phyloP scores from a whole-genome alignment of 1,140 invertebrate genomes.

The Heliothis subflexa region DNA sequence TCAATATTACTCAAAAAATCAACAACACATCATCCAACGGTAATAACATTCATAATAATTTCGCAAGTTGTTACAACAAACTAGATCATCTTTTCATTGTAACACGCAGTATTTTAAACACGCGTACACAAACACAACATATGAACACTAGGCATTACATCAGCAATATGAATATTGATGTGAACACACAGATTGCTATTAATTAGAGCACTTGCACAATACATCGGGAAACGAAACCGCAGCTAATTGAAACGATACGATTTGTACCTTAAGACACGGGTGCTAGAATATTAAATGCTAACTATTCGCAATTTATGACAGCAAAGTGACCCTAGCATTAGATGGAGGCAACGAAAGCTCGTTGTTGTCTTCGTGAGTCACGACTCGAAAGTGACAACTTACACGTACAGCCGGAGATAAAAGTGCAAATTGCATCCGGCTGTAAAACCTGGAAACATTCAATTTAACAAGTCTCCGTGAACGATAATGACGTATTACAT shows the following conservation, averaged over 20 bases:
- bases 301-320: conserved; percentile 60
- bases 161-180: conserved; percentile 27
- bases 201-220: conserved; percentile 40
- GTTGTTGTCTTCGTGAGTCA: conserved; percentile 67
- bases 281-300: conserved; percentile 48
- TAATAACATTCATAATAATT: conserved; percentile 2
- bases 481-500: conserved; percentile 9
- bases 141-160: conserved; percentile 4
- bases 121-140: background rate
- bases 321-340: conserved; percentile 51
- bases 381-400: conserved; percentile 73
- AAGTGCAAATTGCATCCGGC: conserved; percentile 57
- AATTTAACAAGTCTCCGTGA: conserved; percentile 27
- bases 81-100: background rate
- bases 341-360: conserved; percentile 64
- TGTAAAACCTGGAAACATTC: conserved; percentile 35
- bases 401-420: conserved; percentile 59
- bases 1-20: background rate
- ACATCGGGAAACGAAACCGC: conserved; percentile 26
- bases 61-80: background rate
- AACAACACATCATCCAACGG: background rate
- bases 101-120: background rate
- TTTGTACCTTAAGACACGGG: conserved; percentile 39
- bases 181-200: conserved; percentile 40
- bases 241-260: conserved; percentile 1